Conservation (phyloP, 2,888 invertebrate genomes). For the Nemoura dubitans region DNA sequence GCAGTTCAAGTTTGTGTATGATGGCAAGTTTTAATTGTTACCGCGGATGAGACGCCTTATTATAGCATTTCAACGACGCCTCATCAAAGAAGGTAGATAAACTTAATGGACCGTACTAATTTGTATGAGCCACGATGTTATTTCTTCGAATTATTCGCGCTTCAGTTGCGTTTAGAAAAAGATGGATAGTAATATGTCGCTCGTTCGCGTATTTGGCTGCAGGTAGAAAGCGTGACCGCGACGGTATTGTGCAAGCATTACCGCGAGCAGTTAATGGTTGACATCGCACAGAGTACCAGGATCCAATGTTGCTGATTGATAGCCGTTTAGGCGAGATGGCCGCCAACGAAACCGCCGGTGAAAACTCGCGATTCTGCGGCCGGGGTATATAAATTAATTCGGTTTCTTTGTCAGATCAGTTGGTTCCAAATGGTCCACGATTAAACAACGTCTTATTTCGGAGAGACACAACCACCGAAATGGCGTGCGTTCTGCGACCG, state of each 20-base stretch:
- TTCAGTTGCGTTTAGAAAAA: conserved; percentile 21
- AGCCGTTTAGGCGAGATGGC: neutral
- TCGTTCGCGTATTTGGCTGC: neutral
- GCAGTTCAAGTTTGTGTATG: neutral
- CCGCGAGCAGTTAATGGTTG: neutral
- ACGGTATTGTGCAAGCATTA: conserved; percentile 1
- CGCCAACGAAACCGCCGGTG: conserved; percentile 20
- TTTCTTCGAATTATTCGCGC: conserved; percentile 7
- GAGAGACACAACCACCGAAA: neutral
- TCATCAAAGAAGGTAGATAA: neutral
- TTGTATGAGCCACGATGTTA: neutral
- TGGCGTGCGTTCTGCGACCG: conserved; percentile 24
- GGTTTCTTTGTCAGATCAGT: conserved; percentile 2
- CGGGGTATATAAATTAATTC: conserved; percentile 32
- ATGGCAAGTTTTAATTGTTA: neutral
- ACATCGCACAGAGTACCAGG: conserved; percentile 31
- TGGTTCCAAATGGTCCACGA: neutral
- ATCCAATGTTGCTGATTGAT: conserved; percentile 31
- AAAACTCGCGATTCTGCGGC: neutral
- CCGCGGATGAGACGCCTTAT: neutral
- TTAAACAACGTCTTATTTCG: neutral
- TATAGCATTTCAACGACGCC: neutral
- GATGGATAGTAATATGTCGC: neutral
- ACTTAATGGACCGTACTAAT: neutral
- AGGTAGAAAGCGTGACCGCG: conserved; percentile 32